Evolutionary conservation across 2,888 invertebrate genomes (phyloP).

Genomic region (Lamellibrachia columna): DNA sequence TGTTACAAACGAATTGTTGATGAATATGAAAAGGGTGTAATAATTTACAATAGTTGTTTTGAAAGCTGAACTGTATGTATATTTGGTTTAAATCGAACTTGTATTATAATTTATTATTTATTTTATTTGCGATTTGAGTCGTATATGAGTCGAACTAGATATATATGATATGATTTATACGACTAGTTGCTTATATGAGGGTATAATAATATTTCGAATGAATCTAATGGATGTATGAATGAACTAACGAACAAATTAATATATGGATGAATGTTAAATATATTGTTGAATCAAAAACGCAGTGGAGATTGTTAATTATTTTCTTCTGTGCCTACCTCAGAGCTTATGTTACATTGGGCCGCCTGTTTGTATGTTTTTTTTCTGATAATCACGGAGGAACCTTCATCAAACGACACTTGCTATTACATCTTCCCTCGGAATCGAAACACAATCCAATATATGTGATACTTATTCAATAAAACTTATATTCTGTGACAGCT

Average conservation of each 20-base stretch:
- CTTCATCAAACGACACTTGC: background rate
- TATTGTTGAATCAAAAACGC: background rate
- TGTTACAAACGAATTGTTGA: conserved; percentile 11
- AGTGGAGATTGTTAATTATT: background rate
- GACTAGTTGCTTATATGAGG: background rate
- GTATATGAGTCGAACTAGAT: conserved; percentile 1
- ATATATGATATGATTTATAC: conserved; percentile 9
- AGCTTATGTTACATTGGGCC: background rate
- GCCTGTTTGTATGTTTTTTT: background rate
- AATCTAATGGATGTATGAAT: background rate
- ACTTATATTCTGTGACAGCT: background rate
- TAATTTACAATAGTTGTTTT: background rate
- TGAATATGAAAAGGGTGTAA: conserved; percentile 1
- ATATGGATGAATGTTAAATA: background rate
- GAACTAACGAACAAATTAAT: background rate
- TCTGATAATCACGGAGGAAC: background rate
- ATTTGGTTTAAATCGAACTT: conserved; percentile 1
- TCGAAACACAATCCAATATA: conserved; percentile 5
- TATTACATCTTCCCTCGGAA: background rate
- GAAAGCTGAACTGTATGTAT: conserved; percentile 2
- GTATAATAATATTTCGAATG: background rate
- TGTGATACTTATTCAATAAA: conserved; percentile 5
- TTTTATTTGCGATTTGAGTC: conserved; percentile 16
- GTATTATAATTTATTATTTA: conserved; percentile 12
- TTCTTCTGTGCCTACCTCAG: background rate